Conservation (phyloP, 2,113 vertebrate species). For the Cephalopholis sonnerati region DNA sequence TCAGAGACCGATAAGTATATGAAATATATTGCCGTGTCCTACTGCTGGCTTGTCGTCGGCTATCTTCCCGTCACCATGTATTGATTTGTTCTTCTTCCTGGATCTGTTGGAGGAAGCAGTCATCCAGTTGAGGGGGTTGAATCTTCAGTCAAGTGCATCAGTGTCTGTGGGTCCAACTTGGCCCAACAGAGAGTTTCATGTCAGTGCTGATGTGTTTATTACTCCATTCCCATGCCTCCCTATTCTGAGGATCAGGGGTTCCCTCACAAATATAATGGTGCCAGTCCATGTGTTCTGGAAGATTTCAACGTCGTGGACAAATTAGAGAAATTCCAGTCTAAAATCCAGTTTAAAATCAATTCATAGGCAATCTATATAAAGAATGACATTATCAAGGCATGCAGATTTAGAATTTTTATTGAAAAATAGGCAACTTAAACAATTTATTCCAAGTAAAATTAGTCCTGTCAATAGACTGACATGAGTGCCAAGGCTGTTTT, state of each 20-base stretch:
- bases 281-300: too few relatives aligned
- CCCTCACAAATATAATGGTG: too few relatives aligned
- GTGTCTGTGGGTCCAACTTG: conserved; percentile 4
- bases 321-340: too few relatives aligned
- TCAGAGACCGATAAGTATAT: not conserved
- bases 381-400: too few relatives aligned
- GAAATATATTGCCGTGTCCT: not conserved
- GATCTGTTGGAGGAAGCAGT: conserved; percentile 24
- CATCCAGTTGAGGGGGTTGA: conserved; percentile 2
- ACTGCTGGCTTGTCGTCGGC: not conserved
- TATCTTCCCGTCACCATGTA: not conserved
- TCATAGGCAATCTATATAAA: too few relatives aligned
- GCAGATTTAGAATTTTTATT: too few relatives aligned
- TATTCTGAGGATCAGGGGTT: not conserved
- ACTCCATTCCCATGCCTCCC: not conserved
- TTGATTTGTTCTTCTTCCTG: conserved; percentile 19
- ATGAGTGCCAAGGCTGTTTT: too few relatives aligned
- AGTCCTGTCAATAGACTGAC: too few relatives aligned
- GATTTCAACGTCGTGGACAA: too few relatives aligned
- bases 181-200: conserved; percentile 2
- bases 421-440: too few relatives aligned
- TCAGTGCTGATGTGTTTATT: conserved; percentile 21
- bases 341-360: too few relatives aligned
- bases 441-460: too few relatives aligned
- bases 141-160: conserved; percentile 1